Conservation (phyloP, 2,113 vertebrate genomes). For the Bos indicus region DNA sequence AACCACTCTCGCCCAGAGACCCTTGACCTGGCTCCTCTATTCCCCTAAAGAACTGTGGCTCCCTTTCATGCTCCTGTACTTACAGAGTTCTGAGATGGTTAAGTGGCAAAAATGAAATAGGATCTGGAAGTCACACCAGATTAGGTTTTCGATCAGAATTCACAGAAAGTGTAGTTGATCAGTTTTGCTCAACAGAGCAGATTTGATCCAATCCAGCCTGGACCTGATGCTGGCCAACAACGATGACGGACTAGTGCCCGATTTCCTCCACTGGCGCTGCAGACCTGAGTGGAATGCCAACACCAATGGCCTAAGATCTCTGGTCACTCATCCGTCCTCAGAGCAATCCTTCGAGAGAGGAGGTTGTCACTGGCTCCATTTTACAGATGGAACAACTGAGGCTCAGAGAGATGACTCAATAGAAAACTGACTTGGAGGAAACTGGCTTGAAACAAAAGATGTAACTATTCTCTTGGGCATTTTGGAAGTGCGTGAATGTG, state of each 20-base stretch:
- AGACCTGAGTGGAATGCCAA: neutral
- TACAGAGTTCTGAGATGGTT: neutral
- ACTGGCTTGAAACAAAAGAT: neutral
- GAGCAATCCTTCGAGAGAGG: neutral
- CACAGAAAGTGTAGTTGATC: neutral
- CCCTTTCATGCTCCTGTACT: neutral
- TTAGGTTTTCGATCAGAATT: neutral
- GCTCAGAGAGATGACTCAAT: neutral
- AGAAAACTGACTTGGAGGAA: neutral
- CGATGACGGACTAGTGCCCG: neutral
- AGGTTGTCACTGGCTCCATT: neutral
- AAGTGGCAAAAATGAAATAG: neutral
- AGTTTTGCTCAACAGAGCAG: neutral
- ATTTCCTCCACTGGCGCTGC: neutral
- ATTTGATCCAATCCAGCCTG: neutral
- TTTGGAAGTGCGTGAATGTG: neutral
- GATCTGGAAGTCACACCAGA: accelerated
- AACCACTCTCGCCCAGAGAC: accelerated
- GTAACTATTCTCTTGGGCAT: neutral
- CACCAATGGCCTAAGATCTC: neutral
- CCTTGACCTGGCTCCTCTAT: neutral
- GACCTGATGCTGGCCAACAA: neutral
- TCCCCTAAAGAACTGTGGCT: neutral
- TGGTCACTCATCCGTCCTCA: neutral
- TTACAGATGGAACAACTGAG: neutral